Base-by-base conservation (phyloP, 2,797 vertebrate genomes). In the Sebastes miniatus region DNA sequence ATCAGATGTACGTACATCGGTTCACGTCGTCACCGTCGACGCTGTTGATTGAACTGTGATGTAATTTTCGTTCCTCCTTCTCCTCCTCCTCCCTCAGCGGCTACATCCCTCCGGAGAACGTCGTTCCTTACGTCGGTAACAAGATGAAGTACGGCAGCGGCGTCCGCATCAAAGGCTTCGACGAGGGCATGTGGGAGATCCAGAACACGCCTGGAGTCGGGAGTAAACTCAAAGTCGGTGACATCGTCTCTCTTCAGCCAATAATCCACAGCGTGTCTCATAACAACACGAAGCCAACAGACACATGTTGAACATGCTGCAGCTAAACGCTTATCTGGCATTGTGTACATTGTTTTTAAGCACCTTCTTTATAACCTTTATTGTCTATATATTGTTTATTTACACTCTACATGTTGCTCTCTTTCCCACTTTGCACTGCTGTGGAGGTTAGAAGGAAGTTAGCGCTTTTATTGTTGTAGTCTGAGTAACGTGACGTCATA, bases 101-200 rank as follows among this genome's bases (percentile, higher is more conserved):
- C 0, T 29, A 10, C 52, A 52, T 95, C 32, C 89, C 83, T 0
- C 70, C 73, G 0, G 71, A 88, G 50, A 93, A 92, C 61, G 25
- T 95, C 0, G 86, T 94, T 1, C 89, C 93, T 0, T 95, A 34
- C 0, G 13, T 77, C 0, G 91, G 92, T 0, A 94, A 94, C 88
- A 94, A 94, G 86, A 25, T 43, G 64, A 92, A 90, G 75, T 94
- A 92, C 7, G 93, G 93, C 73, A 87, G 77, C 18, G 89, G 93
- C 10, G 91, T 91, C 3, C 91, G 92, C n/a, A 88, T 92, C 69
- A 83, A 86, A 73, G 93, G 94, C 58, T 95, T 95, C 83, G 0
- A 74, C 0, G 92, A 95, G 74, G 94, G 94, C 4, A 94, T 95
- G 94, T 94, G 93, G 94, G 93, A 95, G 86, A 94, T 95, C 73